Evolutionary conservation across 2,797 vertebrate species (phyloP), one percentile per base, ranked within the genome.

Genomic region (Zonotrichia albicollis): DNA sequence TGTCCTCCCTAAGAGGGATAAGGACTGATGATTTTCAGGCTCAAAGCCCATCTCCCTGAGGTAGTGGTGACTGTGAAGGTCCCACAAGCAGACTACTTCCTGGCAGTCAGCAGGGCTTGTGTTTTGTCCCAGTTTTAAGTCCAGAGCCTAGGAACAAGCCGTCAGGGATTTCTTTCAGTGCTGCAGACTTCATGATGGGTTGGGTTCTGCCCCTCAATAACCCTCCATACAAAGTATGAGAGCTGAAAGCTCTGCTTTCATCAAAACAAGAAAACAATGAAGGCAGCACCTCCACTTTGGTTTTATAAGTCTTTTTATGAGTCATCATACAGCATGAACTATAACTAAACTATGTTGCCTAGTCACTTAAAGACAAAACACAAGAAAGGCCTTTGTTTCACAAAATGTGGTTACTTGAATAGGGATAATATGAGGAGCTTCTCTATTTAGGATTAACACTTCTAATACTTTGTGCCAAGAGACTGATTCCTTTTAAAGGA

Each of bases 1-100:
- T 8, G 18, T 38, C 30, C 64, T 55, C 34, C 71, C 38, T 4
- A 34, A 19, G 32, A 45, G n/a, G 1, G 0, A 50, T 6, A 7
- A 43, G 29, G 66, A 53, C 7, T 22, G 29, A 32, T 4, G n/a
- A 55, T 11, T 32, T 40, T 21, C 71, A n/a, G 34, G 54, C 27
- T 53, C 4, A 0, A 38, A 27, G 50, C 42, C 16, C 0, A 0
- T 66, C 18, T n/a, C 29, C 8, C 80, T 23, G 30, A 21, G 13
- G 29, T 4, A 30, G 26, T 1, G 13, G 48, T 5, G 9, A 66
- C 54, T 38, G 34, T 26, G 40, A 34, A 73, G 34, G n/a, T 36
- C 34, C 9, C 6, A n/a, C 13, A 10, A 36, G 29, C n/a, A 81
- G n/a, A 38, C 9, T 14, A 4, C 26, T 75, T 13, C 48, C 32